A percentile compares a stretch with the other conserved stretches of the same genome.
Evolutionary conservation across 2,888 invertebrate genomes (phyloP).

Genomic region (Ophioninae sp.): DNA sequence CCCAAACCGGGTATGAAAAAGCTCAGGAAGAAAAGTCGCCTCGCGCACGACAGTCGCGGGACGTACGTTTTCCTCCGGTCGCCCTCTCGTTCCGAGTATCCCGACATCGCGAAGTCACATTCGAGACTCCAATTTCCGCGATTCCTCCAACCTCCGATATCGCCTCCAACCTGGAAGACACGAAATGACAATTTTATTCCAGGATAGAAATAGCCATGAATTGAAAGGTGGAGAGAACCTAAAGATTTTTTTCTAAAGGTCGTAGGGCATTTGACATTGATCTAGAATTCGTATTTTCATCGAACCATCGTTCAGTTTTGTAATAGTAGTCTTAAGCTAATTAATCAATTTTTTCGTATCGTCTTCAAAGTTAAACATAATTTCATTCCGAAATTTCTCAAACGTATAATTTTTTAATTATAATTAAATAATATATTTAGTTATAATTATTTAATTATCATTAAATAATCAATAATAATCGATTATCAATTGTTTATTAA

Average conservation of each 20-base stretch:
- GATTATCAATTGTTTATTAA: too few relatives aligned
- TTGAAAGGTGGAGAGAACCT: neutral
- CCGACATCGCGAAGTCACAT: slow-evolving; percentile 75
- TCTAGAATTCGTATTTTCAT: too few relatives aligned
- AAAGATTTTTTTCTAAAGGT: neutral
- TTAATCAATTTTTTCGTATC: too few relatives aligned
- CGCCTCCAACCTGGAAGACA: slow-evolving; percentile 54
- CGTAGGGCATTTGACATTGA: too few relatives aligned
- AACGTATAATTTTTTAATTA: too few relatives aligned
- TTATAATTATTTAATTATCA: too few relatives aligned
- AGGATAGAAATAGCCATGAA: neutral
- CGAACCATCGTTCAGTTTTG: too few relatives aligned
- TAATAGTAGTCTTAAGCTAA: too few relatives aligned
- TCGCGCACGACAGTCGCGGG: slow-evolving; percentile 63
- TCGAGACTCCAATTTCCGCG: slow-evolving; percentile 57
- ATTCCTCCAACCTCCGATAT: slow-evolving; percentile 36
- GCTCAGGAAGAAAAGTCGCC: slow-evolving; percentile 66
- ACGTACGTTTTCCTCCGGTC: slow-evolving; percentile 57
- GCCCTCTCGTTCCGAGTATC: slow-evolving; percentile 66
- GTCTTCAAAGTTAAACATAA: too few relatives aligned
- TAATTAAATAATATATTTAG: too few relatives aligned
- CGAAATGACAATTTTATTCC: slow-evolving; percentile 29
- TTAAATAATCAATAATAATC: too few relatives aligned
- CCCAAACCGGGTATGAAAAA: slow-evolving; percentile 55
- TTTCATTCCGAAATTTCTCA: neutral